These are phyloP conservation scores for Tricholaema leucomelas DNA, from an alignment of 2,113 vertebrate species.

Conservation along the genomic window DNA sequence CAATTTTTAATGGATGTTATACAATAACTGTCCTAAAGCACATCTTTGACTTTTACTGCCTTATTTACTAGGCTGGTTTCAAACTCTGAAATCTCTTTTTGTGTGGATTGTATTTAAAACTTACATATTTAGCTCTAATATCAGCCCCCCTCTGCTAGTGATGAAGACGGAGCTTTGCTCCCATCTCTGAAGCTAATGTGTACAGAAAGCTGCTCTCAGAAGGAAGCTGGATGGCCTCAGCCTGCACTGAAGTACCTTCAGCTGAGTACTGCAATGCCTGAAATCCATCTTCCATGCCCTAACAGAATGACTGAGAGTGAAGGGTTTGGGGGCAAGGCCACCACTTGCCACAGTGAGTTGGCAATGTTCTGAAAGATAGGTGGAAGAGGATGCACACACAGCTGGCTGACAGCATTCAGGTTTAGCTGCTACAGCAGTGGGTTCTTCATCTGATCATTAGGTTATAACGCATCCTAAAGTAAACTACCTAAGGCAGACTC, in stretches of 20 bases:
- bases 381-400: not conserved
- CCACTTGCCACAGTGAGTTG: fast-evolving
- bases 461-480: not conserved
- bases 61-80: no score
- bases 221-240: not conserved
- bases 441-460: not conserved
- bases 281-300: not conserved
- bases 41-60: no score
- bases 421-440: not conserved
- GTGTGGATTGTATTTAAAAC: no score
- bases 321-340: no score
- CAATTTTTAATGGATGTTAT: no score
- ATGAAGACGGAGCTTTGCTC: no score
- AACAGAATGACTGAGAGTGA: fast-evolving
- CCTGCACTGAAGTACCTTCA: not conserved
- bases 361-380: fast-evolving
- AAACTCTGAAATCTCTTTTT: no score
- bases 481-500: not conserved
- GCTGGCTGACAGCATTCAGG: fast-evolving
- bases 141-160: no score
- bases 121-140: no score
- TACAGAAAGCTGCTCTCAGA: no score
- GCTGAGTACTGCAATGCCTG: not conserved
- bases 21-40: no score
- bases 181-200: no score